Conservation (phyloP, 2,888 invertebrate species). For the Chrysolina oricalcia region DNA sequence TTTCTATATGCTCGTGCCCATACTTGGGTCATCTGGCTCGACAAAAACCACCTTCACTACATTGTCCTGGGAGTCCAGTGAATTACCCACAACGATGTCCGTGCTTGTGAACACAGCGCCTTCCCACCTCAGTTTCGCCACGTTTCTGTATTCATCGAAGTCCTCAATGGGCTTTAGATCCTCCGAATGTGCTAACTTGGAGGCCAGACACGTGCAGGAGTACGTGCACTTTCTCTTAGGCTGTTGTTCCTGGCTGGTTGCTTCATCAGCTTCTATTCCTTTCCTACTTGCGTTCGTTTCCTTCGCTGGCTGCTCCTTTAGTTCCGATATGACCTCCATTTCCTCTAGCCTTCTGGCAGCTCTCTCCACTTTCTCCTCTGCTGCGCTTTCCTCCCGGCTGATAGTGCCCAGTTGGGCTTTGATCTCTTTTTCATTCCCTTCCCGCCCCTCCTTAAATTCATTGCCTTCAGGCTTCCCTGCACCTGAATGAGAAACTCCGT, state of each 20-base stretch:
- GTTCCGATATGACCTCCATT: not conserved
- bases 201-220: not conserved
- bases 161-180: not conserved
- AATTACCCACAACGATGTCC: not conserved
- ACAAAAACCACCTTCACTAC: not conserved
- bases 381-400: not conserved
- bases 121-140: not conserved
- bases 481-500: not conserved
- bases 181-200: not conserved
- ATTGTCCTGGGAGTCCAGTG: not conserved
- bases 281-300: not conserved
- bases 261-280: not conserved
- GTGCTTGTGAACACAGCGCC: not conserved
- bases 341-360: not conserved
- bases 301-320: not conserved
- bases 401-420: not conserved
- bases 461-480: not conserved
- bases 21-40: conserved; percentile 14
- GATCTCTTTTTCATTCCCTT: not conserved
- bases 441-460: not conserved
- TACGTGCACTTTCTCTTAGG: not conserved
- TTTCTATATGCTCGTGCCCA: conserved; percentile 10
- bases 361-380: not conserved
- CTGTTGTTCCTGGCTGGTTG: too few relatives aligned
- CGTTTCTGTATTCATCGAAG: not conserved